These are phyloP conservation scores for Strix uralensis DNA, from an alignment of 2,113 vertebrate genomes.

Conservation along the genomic window DNA sequence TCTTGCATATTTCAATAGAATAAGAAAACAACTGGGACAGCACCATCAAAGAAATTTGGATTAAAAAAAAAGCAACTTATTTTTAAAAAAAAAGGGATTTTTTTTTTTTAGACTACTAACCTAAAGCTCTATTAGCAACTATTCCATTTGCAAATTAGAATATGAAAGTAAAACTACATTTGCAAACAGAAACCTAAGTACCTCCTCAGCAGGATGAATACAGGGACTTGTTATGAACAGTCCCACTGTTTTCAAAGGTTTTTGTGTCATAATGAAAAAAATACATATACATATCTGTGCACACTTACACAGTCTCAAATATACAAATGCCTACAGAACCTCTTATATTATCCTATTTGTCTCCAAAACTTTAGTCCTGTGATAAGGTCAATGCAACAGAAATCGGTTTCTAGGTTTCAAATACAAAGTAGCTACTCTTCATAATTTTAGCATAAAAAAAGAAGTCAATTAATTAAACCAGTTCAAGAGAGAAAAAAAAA, in stretches of 20 bases:
- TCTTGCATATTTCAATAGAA: not conserved
- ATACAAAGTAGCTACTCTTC: not conserved
- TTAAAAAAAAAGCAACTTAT: not conserved
- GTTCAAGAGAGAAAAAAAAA: not conserved
- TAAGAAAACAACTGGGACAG: not conserved
- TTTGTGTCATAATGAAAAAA: not conserved
- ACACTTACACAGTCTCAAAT: not conserved
- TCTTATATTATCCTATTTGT: not conserved
- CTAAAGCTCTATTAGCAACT: not conserved
- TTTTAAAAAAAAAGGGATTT: not conserved
- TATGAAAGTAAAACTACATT: not conserved
- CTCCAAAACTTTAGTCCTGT: not conserved
- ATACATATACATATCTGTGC: too few species aligned
- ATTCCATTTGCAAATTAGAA: not conserved
- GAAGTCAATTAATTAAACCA: not conserved
- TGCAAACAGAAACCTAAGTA: not conserved
- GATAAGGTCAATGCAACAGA: not conserved
- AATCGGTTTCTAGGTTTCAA: not conserved
- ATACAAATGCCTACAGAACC: not conserved
- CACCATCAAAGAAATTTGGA: not conserved
- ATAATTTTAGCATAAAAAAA: not conserved
- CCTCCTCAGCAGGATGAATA: not conserved
- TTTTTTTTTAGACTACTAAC: not conserved
- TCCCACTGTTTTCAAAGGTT: not conserved
- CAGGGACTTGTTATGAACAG: not conserved